These are phyloP conservation scores for Collichthys lucidus DNA, from an alignment of 2,113 vertebrate genomes.

Conservation along the genomic window DNA sequence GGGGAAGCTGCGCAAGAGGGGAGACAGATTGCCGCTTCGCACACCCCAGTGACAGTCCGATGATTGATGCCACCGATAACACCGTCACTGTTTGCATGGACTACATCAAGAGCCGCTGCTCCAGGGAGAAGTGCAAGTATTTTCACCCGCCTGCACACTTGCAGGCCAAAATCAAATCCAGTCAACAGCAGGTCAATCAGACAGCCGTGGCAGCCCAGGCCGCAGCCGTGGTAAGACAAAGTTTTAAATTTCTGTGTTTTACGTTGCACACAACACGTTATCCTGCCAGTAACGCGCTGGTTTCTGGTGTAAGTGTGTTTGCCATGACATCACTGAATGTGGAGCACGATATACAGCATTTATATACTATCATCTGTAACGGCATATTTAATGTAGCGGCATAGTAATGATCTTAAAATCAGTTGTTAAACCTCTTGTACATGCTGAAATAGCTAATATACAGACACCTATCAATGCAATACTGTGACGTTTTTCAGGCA, in stretches of 20 bases:
- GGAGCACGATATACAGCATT: conserved; percentile 22
- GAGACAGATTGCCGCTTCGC: conserved; percentile 98
- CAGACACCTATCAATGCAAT: not conserved
- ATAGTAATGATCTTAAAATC: not conserved
- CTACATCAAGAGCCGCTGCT: conserved; percentile 99
- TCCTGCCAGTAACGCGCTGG: not conserved
- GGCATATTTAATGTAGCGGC: not conserved
- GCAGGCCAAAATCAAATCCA: conserved; percentile 99
- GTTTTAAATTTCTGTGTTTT: conserved; percentile 2
- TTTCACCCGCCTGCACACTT: conserved; percentile 99
- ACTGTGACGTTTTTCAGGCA: not conserved
- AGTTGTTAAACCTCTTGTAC: not conserved
- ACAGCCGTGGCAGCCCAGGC: conserved; percentile 92
- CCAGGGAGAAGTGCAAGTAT: conserved; percentile 99
- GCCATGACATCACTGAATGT: conserved; percentile 43
- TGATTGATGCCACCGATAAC: conserved; percentile 97
- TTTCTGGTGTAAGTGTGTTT: conserved; percentile 6
- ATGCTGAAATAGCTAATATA: not conserved
- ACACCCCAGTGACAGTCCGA: conserved; percentile 95
- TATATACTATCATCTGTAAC: not conserved
- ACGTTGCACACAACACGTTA: not conserved
- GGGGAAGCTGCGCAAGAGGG: conserved; percentile 94
- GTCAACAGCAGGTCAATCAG: conserved; percentile 96
- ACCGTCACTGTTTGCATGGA: conserved; percentile 99
- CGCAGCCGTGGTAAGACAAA: conserved; percentile 92